Conservation (phyloP, 2,888 invertebrate genomes). For the Tenthredo mesomela region DNA sequence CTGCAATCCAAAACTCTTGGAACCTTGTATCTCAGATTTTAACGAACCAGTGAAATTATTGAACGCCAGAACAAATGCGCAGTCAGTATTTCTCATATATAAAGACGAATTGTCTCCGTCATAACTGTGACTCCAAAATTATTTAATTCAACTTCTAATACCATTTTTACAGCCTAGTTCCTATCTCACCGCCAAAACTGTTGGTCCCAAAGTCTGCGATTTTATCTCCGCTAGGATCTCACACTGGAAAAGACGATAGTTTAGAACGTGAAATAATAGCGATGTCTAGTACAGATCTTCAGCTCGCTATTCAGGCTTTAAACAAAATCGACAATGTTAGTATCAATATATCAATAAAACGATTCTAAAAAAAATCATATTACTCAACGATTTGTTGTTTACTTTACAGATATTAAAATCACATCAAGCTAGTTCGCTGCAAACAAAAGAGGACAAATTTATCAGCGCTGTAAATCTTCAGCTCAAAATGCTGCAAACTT, state of each 20-base stretch:
- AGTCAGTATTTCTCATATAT: slow-evolving; percentile 57
- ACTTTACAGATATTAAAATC: slow-evolving; percentile 72
- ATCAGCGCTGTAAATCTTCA: slow-evolving; percentile 75
- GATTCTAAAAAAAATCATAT: not conserved
- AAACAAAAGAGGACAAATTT: slow-evolving; percentile 74
- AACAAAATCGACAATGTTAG: slow-evolving; percentile 85
- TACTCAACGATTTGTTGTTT: not conserved
- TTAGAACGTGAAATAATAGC: slow-evolving; percentile 81
- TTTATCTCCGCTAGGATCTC: slow-evolving; percentile 75
- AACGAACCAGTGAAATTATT: slow-evolving; percentile 64
- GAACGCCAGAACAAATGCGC: slow-evolving; percentile 39
- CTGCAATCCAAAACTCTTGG: slow-evolving; percentile 75
- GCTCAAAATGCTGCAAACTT: slow-evolving; percentile 74
- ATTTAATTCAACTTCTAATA: slow-evolving; percentile 52
- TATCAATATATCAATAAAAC: slow-evolving; percentile 54
- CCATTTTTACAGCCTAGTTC: slow-evolving; percentile 77
- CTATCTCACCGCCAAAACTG: slow-evolving; percentile 81
- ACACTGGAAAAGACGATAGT: slow-evolving; percentile 77
- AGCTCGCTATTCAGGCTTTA: slow-evolving; percentile 83
- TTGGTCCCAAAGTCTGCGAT: slow-evolving; percentile 74
- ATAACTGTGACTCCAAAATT: not conserved
- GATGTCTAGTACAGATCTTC: slow-evolving; percentile 83
- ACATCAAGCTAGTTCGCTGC: slow-evolving; percentile 69
- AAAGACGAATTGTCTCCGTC: not conserved
- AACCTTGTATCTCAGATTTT: slow-evolving; percentile 70